Conservation (phyloP, 2,888 invertebrate genomes). For the Callosobruchus maculatus region DNA sequence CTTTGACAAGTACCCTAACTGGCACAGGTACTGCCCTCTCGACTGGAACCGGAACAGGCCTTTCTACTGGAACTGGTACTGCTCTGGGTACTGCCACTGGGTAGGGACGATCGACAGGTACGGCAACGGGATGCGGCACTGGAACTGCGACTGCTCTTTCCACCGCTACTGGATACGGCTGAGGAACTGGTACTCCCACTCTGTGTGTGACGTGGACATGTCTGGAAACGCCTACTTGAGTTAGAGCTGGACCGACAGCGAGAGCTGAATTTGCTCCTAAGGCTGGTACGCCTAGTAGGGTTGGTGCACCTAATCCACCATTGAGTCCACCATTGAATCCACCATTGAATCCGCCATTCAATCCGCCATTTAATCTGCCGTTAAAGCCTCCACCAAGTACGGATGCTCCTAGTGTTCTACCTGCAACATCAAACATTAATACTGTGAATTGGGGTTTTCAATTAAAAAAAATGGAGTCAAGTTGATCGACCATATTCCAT, state of each 20-base stretch:
- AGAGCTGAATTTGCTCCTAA: slow-evolving; percentile 29
- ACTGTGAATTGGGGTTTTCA: too few relatives aligned
- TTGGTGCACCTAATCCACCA: slow-evolving; percentile 8
- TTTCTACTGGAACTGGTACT: slow-evolving; percentile 51
- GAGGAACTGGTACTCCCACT: slow-evolving; percentile 52
- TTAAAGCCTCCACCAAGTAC: slow-evolving; percentile 7
- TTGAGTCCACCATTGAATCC: too few relatives aligned
- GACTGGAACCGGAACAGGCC: slow-evolving; percentile 54
- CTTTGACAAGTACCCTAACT: slow-evolving; percentile 48
- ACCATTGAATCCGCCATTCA: too few relatives aligned
- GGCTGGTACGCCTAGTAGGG: slow-evolving; percentile 21
- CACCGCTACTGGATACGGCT: slow-evolving; percentile 53
- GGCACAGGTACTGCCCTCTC: too few relatives aligned
- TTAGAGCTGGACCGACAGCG: too few relatives aligned
- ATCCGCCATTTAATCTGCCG: too few relatives aligned
- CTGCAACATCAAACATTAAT: too few relatives aligned
- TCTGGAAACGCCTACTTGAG: slow-evolving; percentile 25
- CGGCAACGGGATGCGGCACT: slow-evolving; percentile 44
- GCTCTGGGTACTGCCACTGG: slow-evolving; percentile 52
- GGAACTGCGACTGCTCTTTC: slow-evolving; percentile 53
- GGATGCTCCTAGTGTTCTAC: slow-evolving; percentile 2
- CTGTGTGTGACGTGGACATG: slow-evolving; percentile 50
- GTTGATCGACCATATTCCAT: too few relatives aligned
- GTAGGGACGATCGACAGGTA: slow-evolving; percentile 52
- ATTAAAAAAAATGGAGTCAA: too few relatives aligned